A percentile compares a stretch with the other conserved stretches of the same genome.
Evolutionary conservation across 2,888 invertebrate species (phyloP).

Genomic region (Yponomeuta plumbellus): DNA sequence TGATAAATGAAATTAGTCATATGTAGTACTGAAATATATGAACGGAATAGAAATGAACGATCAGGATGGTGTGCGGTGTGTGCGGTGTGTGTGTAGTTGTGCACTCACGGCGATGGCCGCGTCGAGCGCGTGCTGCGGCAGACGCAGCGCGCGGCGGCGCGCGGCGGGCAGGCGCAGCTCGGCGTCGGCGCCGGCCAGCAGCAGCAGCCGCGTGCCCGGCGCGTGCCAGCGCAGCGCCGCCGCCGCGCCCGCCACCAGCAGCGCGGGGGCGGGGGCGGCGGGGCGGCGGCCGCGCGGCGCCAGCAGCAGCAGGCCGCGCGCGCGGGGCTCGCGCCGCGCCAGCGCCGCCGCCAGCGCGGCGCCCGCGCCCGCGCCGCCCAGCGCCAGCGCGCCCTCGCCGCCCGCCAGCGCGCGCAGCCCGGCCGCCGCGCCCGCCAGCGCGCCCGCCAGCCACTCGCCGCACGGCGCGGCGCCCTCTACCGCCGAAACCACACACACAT

Average conservation of each 20-base stretch:
- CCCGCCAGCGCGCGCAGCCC: conserved; percentile 36
- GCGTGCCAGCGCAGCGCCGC: conserved; percentile 71
- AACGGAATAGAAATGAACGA: no score
- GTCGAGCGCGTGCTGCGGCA: conserved; percentile 85
- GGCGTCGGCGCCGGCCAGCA: conserved; percentile 83
- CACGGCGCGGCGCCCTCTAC: conserved; percentile 36
- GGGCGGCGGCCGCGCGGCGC: conserved; percentile 81
- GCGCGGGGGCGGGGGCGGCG: conserved; percentile 70
- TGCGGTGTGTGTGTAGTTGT: no score
- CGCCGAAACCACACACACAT: no score
- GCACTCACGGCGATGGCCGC: conserved; percentile 52
- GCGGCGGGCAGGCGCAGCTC: conserved; percentile 77
- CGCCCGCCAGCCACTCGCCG: conserved; percentile 37
- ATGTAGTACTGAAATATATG: no score
- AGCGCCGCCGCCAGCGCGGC: conserved; percentile 71
- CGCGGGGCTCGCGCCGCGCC: conserved; percentile 27
- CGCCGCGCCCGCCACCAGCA: conserved; percentile 36
- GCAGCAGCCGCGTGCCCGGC: conserved; percentile 78
- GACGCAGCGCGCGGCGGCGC: conserved; percentile 75
- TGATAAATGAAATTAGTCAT: no score
- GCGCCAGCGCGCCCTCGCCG: conserved; percentile 35
- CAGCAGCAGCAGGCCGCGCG: conserved; percentile 79
- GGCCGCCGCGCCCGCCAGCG: conserved; percentile 34
- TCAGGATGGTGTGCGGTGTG: no score
- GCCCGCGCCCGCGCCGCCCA: conserved; percentile 29